A percentile compares a stretch with the other conserved stretches of the same genome.
Conservation (phyloP, 2,888 invertebrate genomes). For the Morpho helenor region DNA sequence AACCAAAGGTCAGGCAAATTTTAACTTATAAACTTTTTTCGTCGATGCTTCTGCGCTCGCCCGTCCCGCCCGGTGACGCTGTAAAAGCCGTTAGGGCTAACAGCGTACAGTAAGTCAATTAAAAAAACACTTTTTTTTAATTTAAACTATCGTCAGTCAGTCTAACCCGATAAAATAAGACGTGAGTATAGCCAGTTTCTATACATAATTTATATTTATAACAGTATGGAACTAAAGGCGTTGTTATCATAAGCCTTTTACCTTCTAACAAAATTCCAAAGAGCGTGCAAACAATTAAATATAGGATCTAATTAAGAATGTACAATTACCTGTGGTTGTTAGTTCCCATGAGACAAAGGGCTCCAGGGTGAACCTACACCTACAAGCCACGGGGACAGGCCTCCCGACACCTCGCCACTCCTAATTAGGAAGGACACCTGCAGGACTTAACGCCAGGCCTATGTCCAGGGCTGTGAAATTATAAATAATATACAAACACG, state of each 20-base stretch:
- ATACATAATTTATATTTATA: too few species aligned
- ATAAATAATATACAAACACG: background rate
- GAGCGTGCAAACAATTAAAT: constrained; percentile 7
- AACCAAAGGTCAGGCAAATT: too few species aligned
- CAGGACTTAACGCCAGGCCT: constrained; percentile 50
- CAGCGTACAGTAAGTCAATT: too few species aligned
- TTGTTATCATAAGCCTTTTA: background rate
- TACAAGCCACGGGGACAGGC: constrained; percentile 66
- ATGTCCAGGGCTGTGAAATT: constrained; percentile 48
- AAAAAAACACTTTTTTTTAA: too few species aligned
- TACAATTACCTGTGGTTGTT: constrained; percentile 23
- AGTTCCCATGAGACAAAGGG: constrained; percentile 34
- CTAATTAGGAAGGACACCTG: constrained; percentile 70
- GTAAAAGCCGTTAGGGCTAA: too few species aligned
- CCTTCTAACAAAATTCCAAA: constrained; percentile 9
- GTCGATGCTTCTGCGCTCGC: too few species aligned
- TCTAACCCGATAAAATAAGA: too few species aligned
- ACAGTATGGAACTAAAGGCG: background rate
- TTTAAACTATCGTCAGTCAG: too few species aligned
- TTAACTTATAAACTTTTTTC: too few species aligned
- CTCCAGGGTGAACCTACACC: constrained; percentile 35
- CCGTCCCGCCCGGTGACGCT: too few species aligned
- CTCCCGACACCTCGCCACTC: constrained; percentile 67
- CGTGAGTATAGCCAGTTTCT: too few species aligned
- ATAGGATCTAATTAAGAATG: constrained; percentile 24